Evolutionary conservation across 2,888 invertebrate species (phyloP), one percentile per base, ranked within the genome.

Genomic region (Drosophila nigricruria): DNA sequence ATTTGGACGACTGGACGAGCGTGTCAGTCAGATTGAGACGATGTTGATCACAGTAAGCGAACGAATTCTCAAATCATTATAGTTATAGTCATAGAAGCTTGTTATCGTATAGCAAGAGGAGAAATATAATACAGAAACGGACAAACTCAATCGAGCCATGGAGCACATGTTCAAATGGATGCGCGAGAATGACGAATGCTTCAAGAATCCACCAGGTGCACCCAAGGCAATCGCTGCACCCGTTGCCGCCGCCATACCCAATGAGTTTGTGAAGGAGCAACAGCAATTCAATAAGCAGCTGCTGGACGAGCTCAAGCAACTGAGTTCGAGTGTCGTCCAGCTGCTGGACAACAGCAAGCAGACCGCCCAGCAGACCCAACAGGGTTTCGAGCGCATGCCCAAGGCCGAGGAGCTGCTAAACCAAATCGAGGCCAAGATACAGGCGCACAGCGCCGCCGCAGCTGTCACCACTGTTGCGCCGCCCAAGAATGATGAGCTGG

Each of bases 11-110:
- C 93, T 97, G 47, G 97, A 97, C 83, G 96, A 97, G 73, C 94
- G 96, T 66, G 93, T 97, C 58, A 95, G 95, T 16, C 96, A 96
- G 77, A 95, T 97, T 8, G 97, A 97, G 92, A 96, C 96, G 54
- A 94, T 96, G 91, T 93, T 97, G 59, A 94, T 96, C 83, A 95
- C 95, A 94, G 96, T 96, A 90, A 91, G 90, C 81, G 3, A 8
- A 45, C 2, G 0, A 8, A 25, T 43, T 4, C 18, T 0, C 40
- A 10, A 20, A 6, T 5, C 20, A 2, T 10, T 40, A 18, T 10
- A 40, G 18, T 53, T 25, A n/a, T n/a, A n/a, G 16, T 0, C 12
- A 42, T 27, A 8, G 14, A 20, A 16, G 30, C n/a, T 5, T 5
- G 4, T 14, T 1, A 2, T 42, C 5, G 9, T 18, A 1, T 45